Percentiles rank a stretch among this genome's conserved stretches.
These are phyloP conservation scores for Bombus ignitus DNA, from an alignment of 1,140 invertebrate genomes.

Conservation along the genomic window DNA sequence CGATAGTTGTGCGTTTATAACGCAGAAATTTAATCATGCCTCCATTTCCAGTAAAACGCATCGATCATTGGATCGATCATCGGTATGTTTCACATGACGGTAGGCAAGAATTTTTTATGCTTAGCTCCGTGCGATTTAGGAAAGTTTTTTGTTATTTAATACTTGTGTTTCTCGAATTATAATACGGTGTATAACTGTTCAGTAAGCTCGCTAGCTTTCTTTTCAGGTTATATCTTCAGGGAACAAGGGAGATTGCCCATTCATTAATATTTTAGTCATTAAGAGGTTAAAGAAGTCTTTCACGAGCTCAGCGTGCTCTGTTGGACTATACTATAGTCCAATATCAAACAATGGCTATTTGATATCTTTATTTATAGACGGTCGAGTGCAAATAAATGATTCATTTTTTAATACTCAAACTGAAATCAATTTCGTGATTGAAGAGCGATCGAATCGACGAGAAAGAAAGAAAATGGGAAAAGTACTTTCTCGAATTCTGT, in stretches of 20 bases:
- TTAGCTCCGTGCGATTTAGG: neutral
- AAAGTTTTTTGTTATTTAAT: neutral
- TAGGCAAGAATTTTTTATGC: neutral
- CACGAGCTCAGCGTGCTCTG: neutral
- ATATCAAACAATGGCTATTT: neutral
- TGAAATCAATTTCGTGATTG: neutral
- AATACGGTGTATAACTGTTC: too few species aligned
- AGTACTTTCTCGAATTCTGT: neutral
- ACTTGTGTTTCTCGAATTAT: neutral
- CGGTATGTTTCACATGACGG: neutral
- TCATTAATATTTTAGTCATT: neutral
- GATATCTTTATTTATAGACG: neutral
- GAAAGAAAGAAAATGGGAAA: neutral
- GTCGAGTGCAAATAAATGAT: neutral
- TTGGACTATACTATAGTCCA: neutral
- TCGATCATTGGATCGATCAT: neutral
- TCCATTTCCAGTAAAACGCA: neutral
- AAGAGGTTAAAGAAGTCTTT: too few species aligned
- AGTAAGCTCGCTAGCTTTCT: neutral
- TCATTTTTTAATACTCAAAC: neutral
- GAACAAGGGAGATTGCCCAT: neutral
- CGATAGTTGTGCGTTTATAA: neutral
- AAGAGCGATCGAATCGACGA: neutral
- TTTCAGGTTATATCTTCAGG: neutral
- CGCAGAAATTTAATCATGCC: conserved; percentile 6